Evolutionary conservation across 2,797 vertebrate species (phyloP).

Genomic region (Typhlichthys eigenmanni): DNA sequence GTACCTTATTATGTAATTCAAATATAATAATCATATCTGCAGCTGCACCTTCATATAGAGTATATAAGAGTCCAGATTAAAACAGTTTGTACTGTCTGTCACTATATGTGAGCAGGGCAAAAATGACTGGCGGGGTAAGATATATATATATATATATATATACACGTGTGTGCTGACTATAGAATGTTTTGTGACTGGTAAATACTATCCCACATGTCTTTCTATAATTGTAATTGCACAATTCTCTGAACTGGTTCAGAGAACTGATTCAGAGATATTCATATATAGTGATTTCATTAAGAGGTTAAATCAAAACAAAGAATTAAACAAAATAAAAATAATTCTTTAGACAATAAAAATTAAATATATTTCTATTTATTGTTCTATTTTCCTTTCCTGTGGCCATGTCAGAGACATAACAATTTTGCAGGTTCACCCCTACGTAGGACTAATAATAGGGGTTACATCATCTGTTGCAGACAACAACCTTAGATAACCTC

Average conservation of each 20-base stretch:
- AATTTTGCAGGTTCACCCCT: too few species aligned
- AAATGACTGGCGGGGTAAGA: too few species aligned
- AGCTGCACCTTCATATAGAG: slow-evolving; percentile 23
- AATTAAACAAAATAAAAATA: too few species aligned
- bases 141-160: not conserved
- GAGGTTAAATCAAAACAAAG: too few species aligned
- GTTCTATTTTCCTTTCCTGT: not conserved
- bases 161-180: not conserved
- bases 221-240: too few species aligned
- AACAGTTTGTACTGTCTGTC: too few species aligned
- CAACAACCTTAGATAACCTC: not conserved
- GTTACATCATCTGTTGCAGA: slow-evolving; percentile 30
- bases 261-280: too few species aligned
- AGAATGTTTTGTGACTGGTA: not conserved
- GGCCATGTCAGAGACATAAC: slow-evolving; percentile 11
- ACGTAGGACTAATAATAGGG: slow-evolving; percentile 21
- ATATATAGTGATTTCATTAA: too few species aligned
- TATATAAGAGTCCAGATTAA: too few species aligned
- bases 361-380: not conserved
- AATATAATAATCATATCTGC: slow-evolving; percentile 48
- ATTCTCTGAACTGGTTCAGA: too few species aligned
- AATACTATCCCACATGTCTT: too few species aligned
- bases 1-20: slow-evolving; percentile 50
- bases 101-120: too few species aligned
- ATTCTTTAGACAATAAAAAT: slow-evolving; percentile 5